Base-by-base conservation (phyloP, 2,888 invertebrate species). In the Eretmocerus hayati region DNA sequence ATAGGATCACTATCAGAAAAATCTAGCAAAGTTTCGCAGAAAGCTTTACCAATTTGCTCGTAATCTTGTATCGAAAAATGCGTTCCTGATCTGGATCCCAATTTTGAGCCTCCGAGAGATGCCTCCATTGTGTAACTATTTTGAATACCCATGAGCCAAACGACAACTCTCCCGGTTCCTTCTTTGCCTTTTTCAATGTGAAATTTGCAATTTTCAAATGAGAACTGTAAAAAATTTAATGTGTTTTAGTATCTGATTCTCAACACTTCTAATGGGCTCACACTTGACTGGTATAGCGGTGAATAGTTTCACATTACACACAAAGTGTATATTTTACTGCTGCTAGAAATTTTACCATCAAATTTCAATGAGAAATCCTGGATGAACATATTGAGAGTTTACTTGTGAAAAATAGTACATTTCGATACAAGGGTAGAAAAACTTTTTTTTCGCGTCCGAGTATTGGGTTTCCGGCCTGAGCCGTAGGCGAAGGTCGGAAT, bases 51-150 rank as follows among this genome's bases (percentile, higher is more conserved):
- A 71, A 93, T 81, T 59, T 85, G 80, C 67, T 88, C 87, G 65
- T 83, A 87, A 66, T 89, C 88, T 64, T 75, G 76, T 19, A 83
- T 83, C 21, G 82, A 83, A 67, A 93, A 94, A 71, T 94, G 94
- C 18, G 88, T 89, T 5, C 86, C 87, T 59, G 80, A 78, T 66
- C 89, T 80, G 37, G 85, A 83, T 3, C 90, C 90, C 47, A 92
- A 72, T 55, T 84, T 84, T 2, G 93, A 89, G 9, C 94, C 95
- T 42, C 90, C 91, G 70, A 94, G 90, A 1, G 94, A 93, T 6
- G 94, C 92, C 75, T 95, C 95, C 81, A 95, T 83, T 4, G 94
- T 95, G 67, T 90, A 95, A 71, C 93, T 94, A 64, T 94, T 92
- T 49, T 87, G 84, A 38, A 94, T 88, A 20, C 94, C 94, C 79